Evolutionary conservation across 2,113 vertebrate species (phyloP), one percentile per base, ranked within the genome.

Genomic region (Patagioenas fasciata): DNA sequence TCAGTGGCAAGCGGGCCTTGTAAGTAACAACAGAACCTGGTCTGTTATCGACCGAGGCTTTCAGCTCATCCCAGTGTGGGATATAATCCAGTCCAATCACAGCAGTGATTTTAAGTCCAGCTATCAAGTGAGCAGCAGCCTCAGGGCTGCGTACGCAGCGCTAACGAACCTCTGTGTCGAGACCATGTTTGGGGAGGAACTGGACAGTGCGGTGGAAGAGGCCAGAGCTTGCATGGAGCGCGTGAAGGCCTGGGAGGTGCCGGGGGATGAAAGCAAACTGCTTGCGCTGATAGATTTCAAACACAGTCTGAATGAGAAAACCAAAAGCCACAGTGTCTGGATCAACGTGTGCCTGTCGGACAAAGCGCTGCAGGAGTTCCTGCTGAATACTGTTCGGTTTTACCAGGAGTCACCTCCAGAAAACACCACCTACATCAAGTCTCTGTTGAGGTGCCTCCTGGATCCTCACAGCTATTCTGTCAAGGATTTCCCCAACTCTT

Each of bases 21-120:
- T 78, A 31, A 64, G 73, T 9, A 96, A 40, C 60, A 98, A 97
- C 80, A 61, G 87, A 54, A 97, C 93, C 9, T 98, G 97, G 98
- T 79, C 48, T 38, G 77, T 98, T 20, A 97, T 98, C 1, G 97
- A 98, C 80, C 80, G 92, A 9, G 95, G 96, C 19, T 65, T 69
- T 60, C 64, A 93, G 15, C 81, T 98, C 62, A 71, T 97, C 19
- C 97, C 97, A 4, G 78, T 98, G 54, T 98, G 98, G 98, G 96
- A 98, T 1, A 29, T 98, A 16, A 94, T 98, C 73, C 67, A 85
- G 38, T 54, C 5, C 31, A 97, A 62, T 12, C 98, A 98, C 72
- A 72, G 18, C 28, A 10, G 6, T 2, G 84, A 97, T 36, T 98
- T 98, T 72, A 44, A 85, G 20, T 67, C 98, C 1, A 7, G 2